A percentile compares a stretch with the other conserved stretches of the same genome.
Evolutionary conservation across 2,888 invertebrate genomes (phyloP).

Genomic region (Mythimna lalbum): DNA sequence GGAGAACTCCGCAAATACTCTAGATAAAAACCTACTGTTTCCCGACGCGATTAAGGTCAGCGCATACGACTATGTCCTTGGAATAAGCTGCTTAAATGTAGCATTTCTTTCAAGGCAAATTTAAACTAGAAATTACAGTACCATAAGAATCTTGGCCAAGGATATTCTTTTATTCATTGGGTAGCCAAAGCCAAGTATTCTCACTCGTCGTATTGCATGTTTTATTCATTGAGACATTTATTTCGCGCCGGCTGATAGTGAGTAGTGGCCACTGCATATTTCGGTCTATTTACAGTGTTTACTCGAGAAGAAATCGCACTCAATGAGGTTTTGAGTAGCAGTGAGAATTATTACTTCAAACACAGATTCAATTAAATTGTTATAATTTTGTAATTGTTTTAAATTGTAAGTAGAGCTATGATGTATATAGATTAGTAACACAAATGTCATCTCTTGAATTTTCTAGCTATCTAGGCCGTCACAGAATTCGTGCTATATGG

Average conservation of each 20-base stretch:
- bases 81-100: slow-evolving; percentile 21
- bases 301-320: slow-evolving; percentile 19
- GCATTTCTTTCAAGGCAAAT: slow-evolving; percentile 16
- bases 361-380: neutral
- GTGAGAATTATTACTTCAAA: neutral
- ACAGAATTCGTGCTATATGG: neutral
- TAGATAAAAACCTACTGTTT: slow-evolving; percentile 54
- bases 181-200: slow-evolving; percentile 29
- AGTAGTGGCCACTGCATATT: slow-evolving; percentile 13
- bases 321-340: slow-evolving; percentile 15
- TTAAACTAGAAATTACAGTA: slow-evolving; percentile 26
- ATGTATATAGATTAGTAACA: neutral
- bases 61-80: slow-evolving; percentile 15
- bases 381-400: slow-evolving; percentile 8
- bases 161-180: slow-evolving; percentile 50
- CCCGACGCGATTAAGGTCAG: slow-evolving; percentile 24
- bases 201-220: slow-evolving; percentile 81
- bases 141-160: slow-evolving; percentile 20
- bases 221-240: slow-evolving; percentile 78
- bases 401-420: neutral
- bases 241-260: slow-evolving; percentile 40
- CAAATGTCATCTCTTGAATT: no score
- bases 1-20: slow-evolving; percentile 76
- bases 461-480: neutral
- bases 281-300: slow-evolving; percentile 27